These are phyloP conservation scores for Thamnaconus septentrionalis DNA, from an alignment of 2,113 vertebrate species.

Conservation along the genomic window DNA sequence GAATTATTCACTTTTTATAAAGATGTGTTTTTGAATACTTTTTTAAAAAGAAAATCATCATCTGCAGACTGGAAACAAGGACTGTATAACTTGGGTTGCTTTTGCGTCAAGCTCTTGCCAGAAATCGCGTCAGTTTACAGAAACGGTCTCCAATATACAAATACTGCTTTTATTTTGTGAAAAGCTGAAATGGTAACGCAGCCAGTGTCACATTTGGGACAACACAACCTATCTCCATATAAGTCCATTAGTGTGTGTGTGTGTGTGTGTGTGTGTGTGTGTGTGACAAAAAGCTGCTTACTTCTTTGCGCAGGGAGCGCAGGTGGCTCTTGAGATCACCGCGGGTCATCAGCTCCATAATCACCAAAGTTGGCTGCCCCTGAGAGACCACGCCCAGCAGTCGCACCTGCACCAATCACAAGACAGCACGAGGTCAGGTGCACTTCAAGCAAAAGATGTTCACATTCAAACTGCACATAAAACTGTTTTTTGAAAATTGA, in stretches of 20 bases:
- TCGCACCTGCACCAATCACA: conserved; percentile 82
- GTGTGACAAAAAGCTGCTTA: conserved; percentile 67
- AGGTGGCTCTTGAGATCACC: conserved; percentile 98
- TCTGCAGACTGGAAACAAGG: too few species aligned
- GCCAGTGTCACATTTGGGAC: too few species aligned
- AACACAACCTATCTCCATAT: too few species aligned
- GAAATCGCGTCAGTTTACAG: neutral
- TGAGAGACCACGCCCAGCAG: conserved; percentile 97
- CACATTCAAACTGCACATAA: neutral
- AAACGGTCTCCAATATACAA: neutral
- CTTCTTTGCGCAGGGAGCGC: conserved; percentile 88
- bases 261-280: neutral
- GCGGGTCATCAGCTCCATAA: conserved; percentile 99
- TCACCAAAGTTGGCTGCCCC: conserved; percentile 96
- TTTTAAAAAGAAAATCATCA: too few species aligned
- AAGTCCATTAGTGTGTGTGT: neutral
- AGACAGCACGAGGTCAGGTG: conserved; percentile 3
- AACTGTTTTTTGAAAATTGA: too few species aligned
- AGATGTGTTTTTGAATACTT: too few species aligned
- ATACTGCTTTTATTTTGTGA: too few species aligned
- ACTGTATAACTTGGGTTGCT: too few species aligned
- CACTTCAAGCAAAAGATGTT: neutral
- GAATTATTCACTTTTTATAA: too few species aligned
- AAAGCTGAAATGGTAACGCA: too few species aligned
- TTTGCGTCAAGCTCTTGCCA: too few species aligned